phyloP scores from a whole-genome alignment of 2,888 invertebrate genomes.

The Spodoptera littoralis region DNA sequence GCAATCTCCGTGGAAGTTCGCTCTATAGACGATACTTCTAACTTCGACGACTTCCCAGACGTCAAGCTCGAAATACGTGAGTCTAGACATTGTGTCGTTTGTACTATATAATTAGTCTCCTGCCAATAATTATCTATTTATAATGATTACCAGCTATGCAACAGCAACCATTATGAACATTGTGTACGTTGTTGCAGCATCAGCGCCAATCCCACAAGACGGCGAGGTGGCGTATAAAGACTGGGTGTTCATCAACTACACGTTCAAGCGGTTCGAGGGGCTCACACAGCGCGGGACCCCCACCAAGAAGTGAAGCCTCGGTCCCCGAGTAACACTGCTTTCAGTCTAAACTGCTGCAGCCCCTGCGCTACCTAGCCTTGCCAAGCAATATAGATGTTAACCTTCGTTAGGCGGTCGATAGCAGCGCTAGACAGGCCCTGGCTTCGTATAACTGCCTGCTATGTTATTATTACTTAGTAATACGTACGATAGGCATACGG shows the following conservation, averaged over 20 bases:
- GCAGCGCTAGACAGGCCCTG: constrained; percentile 32
- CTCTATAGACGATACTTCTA: constrained; percentile 99
- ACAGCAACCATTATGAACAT: constrained; percentile 52
- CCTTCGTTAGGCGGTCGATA: constrained; percentile 20
- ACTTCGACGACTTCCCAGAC: constrained; percentile 99
- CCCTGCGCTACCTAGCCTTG: constrained; percentile 35
- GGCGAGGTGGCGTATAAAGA: constrained; percentile 98
- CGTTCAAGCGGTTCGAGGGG: constrained; percentile 99
- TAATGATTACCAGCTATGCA: background rate
- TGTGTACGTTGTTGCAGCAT: constrained; percentile 88
- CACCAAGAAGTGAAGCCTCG: constrained; percentile 91
- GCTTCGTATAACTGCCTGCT: constrained; percentile 32
- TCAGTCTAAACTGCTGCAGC: constrained; percentile 46
- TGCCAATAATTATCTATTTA: background rate
- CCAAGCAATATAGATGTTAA: constrained; percentile 37
- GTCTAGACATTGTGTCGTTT: constrained; percentile 73
- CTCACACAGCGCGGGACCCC: constrained; percentile 96
- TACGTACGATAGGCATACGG: constrained; percentile 23
- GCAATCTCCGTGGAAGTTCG: constrained; percentile 99
- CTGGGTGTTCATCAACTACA: constrained; percentile 99
- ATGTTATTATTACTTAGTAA: constrained; percentile 27
- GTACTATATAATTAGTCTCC: background rate
- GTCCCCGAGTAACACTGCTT: constrained; percentile 38
- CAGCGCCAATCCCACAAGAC: constrained; percentile 96
- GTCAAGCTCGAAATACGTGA: constrained; percentile 99